Base-by-base conservation (phyloP, 2,113 vertebrate genomes). In the Orientallactaga bullata region DNA sequence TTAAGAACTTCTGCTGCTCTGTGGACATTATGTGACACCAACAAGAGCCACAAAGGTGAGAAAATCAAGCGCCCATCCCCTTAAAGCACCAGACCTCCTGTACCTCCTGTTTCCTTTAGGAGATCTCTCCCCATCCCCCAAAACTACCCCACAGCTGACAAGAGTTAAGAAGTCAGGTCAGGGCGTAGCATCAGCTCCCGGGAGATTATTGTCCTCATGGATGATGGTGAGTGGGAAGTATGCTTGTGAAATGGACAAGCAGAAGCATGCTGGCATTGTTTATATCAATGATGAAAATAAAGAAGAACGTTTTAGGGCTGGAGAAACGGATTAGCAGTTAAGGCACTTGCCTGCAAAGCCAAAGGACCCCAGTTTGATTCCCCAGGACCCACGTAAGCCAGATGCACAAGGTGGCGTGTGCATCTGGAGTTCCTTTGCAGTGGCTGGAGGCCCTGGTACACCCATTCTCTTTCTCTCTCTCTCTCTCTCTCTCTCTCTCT, bases 271-370 rank as follows among this genome's bases (percentile, higher is more conserved):
- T 13, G 26, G 28, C 84, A 18, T 71, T 81, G n/a, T 76, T 89
- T 47, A 35, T 23, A 51, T 81, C 68, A 76, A 23, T 90, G 81
- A 82, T 35, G 74, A 88, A 91, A 88, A 89, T 60, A 30, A 13
- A 55, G 42, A 47, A 47, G 42, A 47, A 47, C 5, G 5, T 47
- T 47, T 47, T 47, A 47, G 42, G 42, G 42, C 42, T 8, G 42
- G 42, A 47, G 42, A 8, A 8, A 8, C 8, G 42, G 42, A 6
- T 47, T 47, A 47, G 42, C 42, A 47, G 42, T 47, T 47, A 47
- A 47, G 42, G 42, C 8, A 8, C 8, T 47, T 47, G 42, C 42
- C 8, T 47, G 42, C 42, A 47, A 47, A 47, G 42, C 42, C 42
- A 47, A 47, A 47, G 42, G 42, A 47, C 42, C 8, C 42, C 8